These are phyloP conservation scores for Antrozous pallidus DNA, from an alignment of 2,797 vertebrate genomes.

Conservation along the genomic window DNA sequence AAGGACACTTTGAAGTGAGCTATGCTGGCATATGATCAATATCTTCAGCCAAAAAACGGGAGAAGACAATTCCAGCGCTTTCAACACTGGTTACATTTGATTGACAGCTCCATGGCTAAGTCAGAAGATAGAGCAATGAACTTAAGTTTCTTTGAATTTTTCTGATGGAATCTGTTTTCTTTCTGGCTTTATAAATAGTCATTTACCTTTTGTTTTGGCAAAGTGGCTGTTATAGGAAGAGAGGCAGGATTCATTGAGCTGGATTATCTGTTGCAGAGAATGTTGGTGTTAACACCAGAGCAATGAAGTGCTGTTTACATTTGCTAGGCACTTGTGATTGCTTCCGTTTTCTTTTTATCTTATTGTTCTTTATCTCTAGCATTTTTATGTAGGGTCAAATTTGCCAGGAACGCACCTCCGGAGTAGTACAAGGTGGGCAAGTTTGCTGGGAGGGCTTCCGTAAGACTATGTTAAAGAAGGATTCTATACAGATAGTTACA, in stretches of 20 bases:
- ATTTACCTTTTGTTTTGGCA: neutral
- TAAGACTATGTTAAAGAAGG: neutral
- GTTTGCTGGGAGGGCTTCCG: neutral
- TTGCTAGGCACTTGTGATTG: neutral
- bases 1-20: neutral
- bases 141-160: neutral
- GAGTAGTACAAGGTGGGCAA: neutral
- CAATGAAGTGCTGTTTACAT: neutral
- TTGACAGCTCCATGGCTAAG: neutral
- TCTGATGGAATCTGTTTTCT: neutral
- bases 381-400: neutral
- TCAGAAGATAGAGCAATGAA: neutral
- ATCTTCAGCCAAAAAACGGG: neutral
- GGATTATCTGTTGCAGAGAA: neutral
- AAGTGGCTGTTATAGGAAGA: neutral
- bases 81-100: neutral
- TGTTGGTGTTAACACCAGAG: neutral
- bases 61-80: neutral
- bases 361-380: neutral
- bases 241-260: neutral
- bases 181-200: neutral
- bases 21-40: neutral
- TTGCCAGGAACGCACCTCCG: neutral
- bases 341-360: constrained; percentile 30
- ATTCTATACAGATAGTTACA: neutral